Base-by-base conservation (phyloP, 1,140 invertebrate species). In the Ostrea edulis region DNA sequence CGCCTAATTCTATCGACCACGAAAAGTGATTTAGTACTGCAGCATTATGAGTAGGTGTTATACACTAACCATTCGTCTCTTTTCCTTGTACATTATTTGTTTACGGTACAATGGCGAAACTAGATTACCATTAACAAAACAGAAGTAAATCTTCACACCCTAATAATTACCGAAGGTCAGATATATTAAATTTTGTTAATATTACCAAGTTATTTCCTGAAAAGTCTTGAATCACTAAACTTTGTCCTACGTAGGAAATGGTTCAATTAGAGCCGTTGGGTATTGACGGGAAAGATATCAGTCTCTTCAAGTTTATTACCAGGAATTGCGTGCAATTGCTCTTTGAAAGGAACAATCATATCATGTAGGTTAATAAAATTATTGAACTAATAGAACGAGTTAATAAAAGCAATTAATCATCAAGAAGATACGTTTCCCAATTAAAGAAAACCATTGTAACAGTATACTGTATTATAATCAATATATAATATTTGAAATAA, bases 171-270 rank as follows among this genome's bases (percentile, higher is more conserved):
- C 35, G 8, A 77, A 17, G 68, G 68, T 35, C 29, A 77, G 25
- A 9, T 22, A 68, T 25, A 68, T 22, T 20, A 58, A 58, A 20
- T 62, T 62, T 17, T 62, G 17, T 62, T 62, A 62, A 20, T 20
- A 62, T 62, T 62, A n/a, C n/a, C 55, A 62, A 17, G 55, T 62
- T 62, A 20, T 29, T 77, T 35, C 68, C 68, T 25, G 68, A 77
- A 77, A 25, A 11, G 25, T 29, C 68, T 77, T 77, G 22, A 29
- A 77, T 35, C 22, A 29, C 25, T 77, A 29, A 35, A 5, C 12
- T 77, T 77, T 77, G 29, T 77, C 25, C 25, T 35, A 11, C 29
- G 68, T 29, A 77, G 29, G 9, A 29, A 77, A 35, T 22, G 12
- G 25, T 29, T 77, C 12, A 77, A 77, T 77, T 14, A 35, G 4